These are phyloP conservation scores for Bimastos eiseni DNA, from an alignment of 2,888 invertebrate species.

Conservation along the genomic window DNA sequence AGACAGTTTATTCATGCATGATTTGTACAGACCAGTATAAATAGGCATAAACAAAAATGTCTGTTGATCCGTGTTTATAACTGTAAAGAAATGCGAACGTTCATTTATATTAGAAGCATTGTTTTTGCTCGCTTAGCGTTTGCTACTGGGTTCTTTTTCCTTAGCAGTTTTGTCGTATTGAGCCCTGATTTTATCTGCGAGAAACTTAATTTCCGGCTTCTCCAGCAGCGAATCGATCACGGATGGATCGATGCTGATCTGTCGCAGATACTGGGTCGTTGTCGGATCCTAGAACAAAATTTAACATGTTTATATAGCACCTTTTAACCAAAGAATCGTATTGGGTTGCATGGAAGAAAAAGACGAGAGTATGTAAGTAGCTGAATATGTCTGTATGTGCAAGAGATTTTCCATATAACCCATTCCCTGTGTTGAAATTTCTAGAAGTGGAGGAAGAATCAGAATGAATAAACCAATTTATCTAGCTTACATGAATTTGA, in stretches of 20 bases:
- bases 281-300: not conserved
- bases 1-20: not conserved
- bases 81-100: too few species aligned
- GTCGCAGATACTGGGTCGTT: not conserved
- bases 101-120: not conserved
- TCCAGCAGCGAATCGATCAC: not conserved
- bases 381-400: too few species aligned
- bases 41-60: too few species aligned
- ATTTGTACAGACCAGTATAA: not conserved
- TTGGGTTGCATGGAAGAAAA: too few species aligned
- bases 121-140: not conserved
- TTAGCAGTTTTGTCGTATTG: slow-evolving; percentile 14
- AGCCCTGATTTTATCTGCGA: not conserved
- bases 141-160: not conserved
- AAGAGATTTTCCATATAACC: not conserved
- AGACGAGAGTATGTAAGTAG: too few species aligned
- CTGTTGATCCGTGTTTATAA: not conserved
- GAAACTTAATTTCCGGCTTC: not conserved
- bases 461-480: not conserved
- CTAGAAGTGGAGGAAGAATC: not conserved
- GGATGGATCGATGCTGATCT: slow-evolving; percentile 21
- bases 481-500: not conserved
- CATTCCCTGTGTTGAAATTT: not conserved
- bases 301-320: not conserved
- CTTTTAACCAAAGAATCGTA: too few species aligned